Conservation (phyloP, 92 coral and sea anemone species). For the Paramuricea clavata region DNA sequence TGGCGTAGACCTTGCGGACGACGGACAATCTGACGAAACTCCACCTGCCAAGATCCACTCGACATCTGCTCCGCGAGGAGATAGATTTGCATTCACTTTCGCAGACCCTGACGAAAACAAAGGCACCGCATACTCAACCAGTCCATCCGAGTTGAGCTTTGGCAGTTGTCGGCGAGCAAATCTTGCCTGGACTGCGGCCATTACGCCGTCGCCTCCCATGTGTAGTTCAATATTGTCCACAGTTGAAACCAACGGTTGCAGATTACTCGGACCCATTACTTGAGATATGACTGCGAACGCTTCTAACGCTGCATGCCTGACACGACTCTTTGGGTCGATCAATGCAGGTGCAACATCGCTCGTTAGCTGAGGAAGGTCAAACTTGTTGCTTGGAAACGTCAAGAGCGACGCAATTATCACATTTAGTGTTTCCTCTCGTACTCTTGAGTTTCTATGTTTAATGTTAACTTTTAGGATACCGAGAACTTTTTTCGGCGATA, state of each 20-base stretch:
- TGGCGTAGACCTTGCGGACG: conserved; percentile 92
- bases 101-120: conserved; percentile 90
- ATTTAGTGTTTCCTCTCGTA: conserved; percentile 95
- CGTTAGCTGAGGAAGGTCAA: conserved; percentile 90
- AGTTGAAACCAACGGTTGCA: conserved; percentile 89
- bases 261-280: conserved; percentile 97
- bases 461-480: conserved; percentile 81
- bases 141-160: conserved; percentile 92
- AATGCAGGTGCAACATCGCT: conserved; percentile 91
- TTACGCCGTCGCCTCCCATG: conserved; percentile 95
- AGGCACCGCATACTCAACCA: conserved; percentile 97
- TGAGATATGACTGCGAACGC: conserved; percentile 99
- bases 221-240: conserved; percentile 88
- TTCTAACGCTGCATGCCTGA: conserved; percentile 97
- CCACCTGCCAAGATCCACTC: conserved; percentile 99
- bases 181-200: conserved; percentile 96
- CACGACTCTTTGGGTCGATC: conserved; percentile 91
- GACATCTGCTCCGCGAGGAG: conserved; percentile 96
- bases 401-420: conserved; percentile 92
- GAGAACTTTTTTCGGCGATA: conserved; percentile 84
- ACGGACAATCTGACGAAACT: conserved; percentile 80
- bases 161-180: conserved; percentile 98
- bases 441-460: conserved; percentile 94
- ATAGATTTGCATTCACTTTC: conserved; percentile 73
- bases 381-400: conserved; percentile 96